Conservation (phyloP, 2,797 vertebrate genomes). For the Mormyrops boulengeri region DNA sequence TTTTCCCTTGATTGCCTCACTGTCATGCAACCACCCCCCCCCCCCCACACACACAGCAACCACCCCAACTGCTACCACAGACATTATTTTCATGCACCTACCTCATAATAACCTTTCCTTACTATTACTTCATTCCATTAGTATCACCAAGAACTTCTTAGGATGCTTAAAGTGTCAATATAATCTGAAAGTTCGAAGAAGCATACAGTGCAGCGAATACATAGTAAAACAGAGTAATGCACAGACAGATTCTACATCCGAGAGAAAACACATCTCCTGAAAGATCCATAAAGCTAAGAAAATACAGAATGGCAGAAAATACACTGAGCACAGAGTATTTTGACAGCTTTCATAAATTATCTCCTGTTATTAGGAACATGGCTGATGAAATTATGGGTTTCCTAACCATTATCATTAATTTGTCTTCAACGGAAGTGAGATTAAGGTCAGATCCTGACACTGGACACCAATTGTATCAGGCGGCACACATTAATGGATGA, state of each 20-base stretch:
- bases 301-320: constrained; percentile 18
- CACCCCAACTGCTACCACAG: background rate
- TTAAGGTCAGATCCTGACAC: background rate
- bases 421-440: background rate
- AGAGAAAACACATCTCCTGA: background rate
- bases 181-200: background rate
- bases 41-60: background rate
- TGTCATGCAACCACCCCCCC: background rate
- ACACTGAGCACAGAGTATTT: constrained; percentile 27
- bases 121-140: background rate
- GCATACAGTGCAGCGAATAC: background rate
- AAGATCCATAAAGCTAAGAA: constrained; percentile 11
- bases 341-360: constrained; percentile 25
- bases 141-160: background rate
- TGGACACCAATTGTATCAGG: background rate
- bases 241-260: background rate
- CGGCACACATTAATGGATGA: background rate
- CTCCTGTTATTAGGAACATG: constrained; percentile 34
- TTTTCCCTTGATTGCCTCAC: constrained; percentile 17
- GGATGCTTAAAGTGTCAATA: background rate
- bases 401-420: background rate
- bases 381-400: constrained; percentile 9
- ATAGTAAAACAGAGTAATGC: background rate
- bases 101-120: background rate
- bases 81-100: background rate